A percentile compares a stretch with the other conserved stretches of the same genome.
Conservation (phyloP, 2,888 invertebrate species). For the Tipula lateralis region DNA sequence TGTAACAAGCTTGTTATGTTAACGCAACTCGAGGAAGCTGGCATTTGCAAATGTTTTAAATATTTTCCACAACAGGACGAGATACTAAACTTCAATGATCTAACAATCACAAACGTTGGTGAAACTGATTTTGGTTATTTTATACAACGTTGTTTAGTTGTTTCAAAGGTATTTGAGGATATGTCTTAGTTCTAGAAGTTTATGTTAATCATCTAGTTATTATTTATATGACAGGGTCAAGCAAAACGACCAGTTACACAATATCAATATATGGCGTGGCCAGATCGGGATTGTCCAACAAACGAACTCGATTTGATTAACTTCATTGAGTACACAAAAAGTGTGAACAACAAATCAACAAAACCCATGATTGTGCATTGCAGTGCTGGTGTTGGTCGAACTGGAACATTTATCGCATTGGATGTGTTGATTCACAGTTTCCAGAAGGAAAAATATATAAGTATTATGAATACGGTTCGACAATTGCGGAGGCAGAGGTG, state of each 20-base stretch:
- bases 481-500: slow-evolving; percentile 62
- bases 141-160: neutral
- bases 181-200: neutral
- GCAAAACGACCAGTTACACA: slow-evolving; percentile 53
- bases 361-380: slow-evolving; percentile 53
- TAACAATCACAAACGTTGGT: neutral
- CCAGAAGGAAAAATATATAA: slow-evolving; percentile 56
- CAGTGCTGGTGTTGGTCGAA: slow-evolving; percentile 73
- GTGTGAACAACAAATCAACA: slow-evolving; percentile 43
- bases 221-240: neutral
- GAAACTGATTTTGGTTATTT: neutral
- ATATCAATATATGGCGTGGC: slow-evolving; percentile 68
- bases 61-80: neutral
- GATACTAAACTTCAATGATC: neutral
- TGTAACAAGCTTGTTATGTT: slow-evolving; percentile 66
- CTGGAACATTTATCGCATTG: slow-evolving; percentile 68
- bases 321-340: slow-evolving; percentile 55
- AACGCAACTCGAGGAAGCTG: slow-evolving; percentile 62
- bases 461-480: slow-evolving; percentile 64
- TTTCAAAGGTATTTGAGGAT: neutral
- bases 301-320: slow-evolving; percentile 57
- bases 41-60: slow-evolving; percentile 40
- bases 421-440: slow-evolving; percentile 65
- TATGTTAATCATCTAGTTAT: neutral
- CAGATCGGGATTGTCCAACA: slow-evolving; percentile 63